These are phyloP conservation scores for Antheraea mylitta DNA, from an alignment of 1,140 invertebrate species.

Conservation along the genomic window DNA sequence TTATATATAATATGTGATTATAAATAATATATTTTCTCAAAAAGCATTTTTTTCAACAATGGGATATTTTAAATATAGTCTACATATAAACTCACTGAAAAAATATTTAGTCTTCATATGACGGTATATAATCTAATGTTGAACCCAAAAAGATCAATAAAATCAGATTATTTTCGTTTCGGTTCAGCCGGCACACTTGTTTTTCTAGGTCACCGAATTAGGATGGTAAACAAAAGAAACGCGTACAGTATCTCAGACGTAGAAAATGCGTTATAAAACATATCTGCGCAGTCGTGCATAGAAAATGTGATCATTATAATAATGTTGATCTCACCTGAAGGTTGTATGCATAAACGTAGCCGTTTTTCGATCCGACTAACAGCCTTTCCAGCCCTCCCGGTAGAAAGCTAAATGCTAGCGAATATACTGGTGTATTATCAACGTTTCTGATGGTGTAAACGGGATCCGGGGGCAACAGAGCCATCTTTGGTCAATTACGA, in stretches of 20 bases:
- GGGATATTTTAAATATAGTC: too few relatives aligned
- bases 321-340: conserved; percentile 80
- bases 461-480: conserved; percentile 81
- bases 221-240: conserved; percentile 60
- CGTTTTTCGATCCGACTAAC: conserved; percentile 83
- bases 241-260: background rate
- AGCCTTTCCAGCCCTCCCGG: conserved; percentile 80
- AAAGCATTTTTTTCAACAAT: too few relatives aligned
- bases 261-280: conserved; percentile 24
- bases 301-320: conserved; percentile 18
- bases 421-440: conserved; percentile 84
- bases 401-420: conserved; percentile 81
- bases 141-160: too few relatives aligned
- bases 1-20: too few relatives aligned
- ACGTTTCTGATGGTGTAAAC: conserved; percentile 82
- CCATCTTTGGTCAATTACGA: conserved; percentile 74
- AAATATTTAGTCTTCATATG: too few relatives aligned
- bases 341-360: conserved; percentile 85
- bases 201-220: conserved; percentile 61
- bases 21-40: too few relatives aligned
- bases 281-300: conserved; percentile 1
- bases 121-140: too few relatives aligned
- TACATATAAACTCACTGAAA: too few relatives aligned
- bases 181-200: conserved; percentile 6
- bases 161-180: conserved; percentile 13